Percentiles rank a stretch among this genome's conserved stretches.
Evolutionary conservation across 1,140 invertebrate genomes (phyloP).

Genomic region (Oscheius sp.): DNA sequence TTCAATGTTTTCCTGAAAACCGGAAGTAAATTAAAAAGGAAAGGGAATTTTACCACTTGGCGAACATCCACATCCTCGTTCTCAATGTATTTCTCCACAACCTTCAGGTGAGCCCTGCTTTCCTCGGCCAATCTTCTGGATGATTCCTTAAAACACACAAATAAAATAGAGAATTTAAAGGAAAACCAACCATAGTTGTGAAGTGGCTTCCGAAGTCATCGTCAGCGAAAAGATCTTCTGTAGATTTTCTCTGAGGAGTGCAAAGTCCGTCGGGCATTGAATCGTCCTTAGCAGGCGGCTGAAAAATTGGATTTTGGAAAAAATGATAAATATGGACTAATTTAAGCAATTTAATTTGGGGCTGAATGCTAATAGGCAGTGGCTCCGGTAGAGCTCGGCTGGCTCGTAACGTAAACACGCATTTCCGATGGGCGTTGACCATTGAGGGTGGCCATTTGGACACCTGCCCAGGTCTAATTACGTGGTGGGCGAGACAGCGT

Average conservation of each 20-base stretch:
- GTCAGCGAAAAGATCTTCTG: slow-evolving; percentile 16
- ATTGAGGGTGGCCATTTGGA: not conserved
- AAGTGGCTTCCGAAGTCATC: slow-evolving; percentile 33
- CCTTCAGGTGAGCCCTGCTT: slow-evolving; percentile 23
- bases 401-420: not conserved
- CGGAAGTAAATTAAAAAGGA: not conserved
- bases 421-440: slow-evolving; percentile 2
- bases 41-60: not conserved
- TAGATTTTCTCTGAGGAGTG: slow-evolving; percentile 1
- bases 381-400: not conserved
- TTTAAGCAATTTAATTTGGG: too few relatives aligned
- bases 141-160: not conserved
- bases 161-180: not conserved
- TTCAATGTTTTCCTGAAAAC: slow-evolving; percentile 17
- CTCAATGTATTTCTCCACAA: slow-evolving; percentile 21
- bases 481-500: not conserved
- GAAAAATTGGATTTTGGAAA: not conserved
- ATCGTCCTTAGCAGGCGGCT: slow-evolving; percentile 34
- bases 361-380: too few relatives aligned
- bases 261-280: slow-evolving; percentile 1
- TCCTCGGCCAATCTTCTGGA: slow-evolving; percentile 17
- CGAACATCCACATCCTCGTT: slow-evolving; percentile 5
- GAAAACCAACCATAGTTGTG: not conserved
- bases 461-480: slow-evolving; percentile 11
- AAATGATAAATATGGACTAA: not conserved